These are phyloP conservation scores for Leptinotarsa undecemlineata DNA, from an alignment of 1,140 invertebrate species.

Conservation along the genomic window DNA sequence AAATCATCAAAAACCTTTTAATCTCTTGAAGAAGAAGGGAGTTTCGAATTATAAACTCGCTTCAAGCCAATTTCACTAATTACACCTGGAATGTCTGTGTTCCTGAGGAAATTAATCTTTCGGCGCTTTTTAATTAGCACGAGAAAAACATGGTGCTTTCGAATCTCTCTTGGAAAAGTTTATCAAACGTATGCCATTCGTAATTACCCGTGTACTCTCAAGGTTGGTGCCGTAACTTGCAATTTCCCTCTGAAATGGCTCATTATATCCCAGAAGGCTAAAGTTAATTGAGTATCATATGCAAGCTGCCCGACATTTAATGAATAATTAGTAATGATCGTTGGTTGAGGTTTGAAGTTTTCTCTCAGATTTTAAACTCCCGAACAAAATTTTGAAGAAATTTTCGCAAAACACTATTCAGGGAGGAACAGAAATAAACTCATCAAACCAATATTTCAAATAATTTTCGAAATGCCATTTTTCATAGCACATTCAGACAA, in stretches of 20 bases:
- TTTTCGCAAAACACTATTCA: no score
- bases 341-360: no score
- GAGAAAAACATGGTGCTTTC: not conserved
- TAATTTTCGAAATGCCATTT: no score
- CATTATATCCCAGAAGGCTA: no score
- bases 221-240: not conserved
- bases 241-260: not conserved
- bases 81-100: constrained; percentile 2
- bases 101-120: not conserved
- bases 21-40: not conserved
- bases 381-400: no score
- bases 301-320: no score
- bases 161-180: constrained; percentile 1
- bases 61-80: not conserved
- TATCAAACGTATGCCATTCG: not conserved
- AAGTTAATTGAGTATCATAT: no score
- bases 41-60: not conserved
- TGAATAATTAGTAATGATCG: no score
- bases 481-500: no score
- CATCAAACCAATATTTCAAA: no score
- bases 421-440: no score
- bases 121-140: not conserved
- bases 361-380: no score
- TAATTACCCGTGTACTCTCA: not conserved
- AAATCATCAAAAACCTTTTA: constrained; percentile 1